Evolutionary conservation across 53 echinoderm and acorn worm species (phyloP).

Genomic region (Apostichopus leukothele): DNA sequence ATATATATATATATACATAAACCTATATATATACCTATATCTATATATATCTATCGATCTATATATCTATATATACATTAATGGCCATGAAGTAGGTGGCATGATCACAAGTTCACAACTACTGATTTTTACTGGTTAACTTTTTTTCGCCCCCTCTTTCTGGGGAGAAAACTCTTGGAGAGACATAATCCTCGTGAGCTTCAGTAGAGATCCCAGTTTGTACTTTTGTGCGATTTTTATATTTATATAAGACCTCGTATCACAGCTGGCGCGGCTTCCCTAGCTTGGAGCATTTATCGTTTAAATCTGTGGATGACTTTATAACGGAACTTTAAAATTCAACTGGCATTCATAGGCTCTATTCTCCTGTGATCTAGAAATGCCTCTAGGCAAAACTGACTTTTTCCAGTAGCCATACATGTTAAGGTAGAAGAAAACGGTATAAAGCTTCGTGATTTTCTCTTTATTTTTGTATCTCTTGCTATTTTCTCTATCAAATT

Average conservation of each 20-base stretch:
- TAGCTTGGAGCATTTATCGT: slow-evolving; percentile 33
- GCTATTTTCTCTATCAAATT: neutral
- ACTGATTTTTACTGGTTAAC: neutral
- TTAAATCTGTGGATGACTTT: slow-evolving; percentile 7
- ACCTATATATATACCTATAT: too few species aligned
- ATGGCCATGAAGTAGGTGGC: neutral
- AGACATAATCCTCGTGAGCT: neutral
- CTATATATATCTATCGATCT: too few species aligned
- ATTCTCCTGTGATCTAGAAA: slow-evolving; percentile 25
- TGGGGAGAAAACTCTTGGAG: neutral
- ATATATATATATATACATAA: too few species aligned
- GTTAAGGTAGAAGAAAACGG: too few species aligned
- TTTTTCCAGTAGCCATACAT: neutral
- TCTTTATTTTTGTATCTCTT: neutral
- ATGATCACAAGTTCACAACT: neutral
- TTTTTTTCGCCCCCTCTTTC: neutral
- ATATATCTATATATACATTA: too few species aligned
- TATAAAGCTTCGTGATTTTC: too few species aligned
- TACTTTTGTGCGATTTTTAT: neutral
- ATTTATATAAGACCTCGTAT: slow-evolving; percentile 42
- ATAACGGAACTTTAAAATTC: neutral
- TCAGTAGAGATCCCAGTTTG: neutral
- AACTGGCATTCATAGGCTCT: neutral
- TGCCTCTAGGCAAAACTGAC: slow-evolving; percentile 32
- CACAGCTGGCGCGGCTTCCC: slow-evolving; percentile 40